phyloP scores from a whole-genome alignment of 2,797 vertebrate genomes.

The Coluber constrictor region DNA sequence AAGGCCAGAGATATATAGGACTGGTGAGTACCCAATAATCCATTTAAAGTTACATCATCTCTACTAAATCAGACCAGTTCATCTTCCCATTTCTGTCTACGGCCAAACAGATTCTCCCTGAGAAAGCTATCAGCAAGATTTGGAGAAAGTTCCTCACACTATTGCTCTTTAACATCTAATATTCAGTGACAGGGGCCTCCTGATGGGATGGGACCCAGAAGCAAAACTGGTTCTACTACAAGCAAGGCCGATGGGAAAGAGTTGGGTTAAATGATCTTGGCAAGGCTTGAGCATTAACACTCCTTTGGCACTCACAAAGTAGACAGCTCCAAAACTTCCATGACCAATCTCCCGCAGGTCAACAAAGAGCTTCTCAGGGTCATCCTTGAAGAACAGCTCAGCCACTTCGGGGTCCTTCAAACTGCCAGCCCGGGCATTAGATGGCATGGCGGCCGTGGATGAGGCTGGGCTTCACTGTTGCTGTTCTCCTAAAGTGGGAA shows the following conservation, averaged over 20 bases:
- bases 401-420: constrained; percentile 95
- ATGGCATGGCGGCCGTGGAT: constrained; percentile 87
- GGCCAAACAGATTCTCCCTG: not conserved
- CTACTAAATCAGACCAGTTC: not conserved
- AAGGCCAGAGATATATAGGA: not conserved
- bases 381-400: constrained; percentile 91
- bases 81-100: not conserved
- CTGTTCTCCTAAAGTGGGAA: constrained; percentile 45
- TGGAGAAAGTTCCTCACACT: too few relatives aligned
- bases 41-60: too few relatives aligned
- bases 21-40: too few relatives aligned
- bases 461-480: constrained; percentile 52
- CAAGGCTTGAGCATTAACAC: not conserved
- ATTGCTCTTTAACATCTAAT: not conserved
- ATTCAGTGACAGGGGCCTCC: not conserved
- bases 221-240: not conserved
- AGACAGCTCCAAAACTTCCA: constrained; percentile 92
- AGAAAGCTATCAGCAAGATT: not conserved
- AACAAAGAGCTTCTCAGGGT: constrained; percentile 91
- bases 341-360: constrained; percentile 93
- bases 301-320: constrained; percentile 80
- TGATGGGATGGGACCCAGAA: not conserved
- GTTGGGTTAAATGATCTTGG: not conserved
- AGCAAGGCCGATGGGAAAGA: not conserved
- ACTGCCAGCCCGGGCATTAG: constrained; percentile 90